Percentiles rank a stretch among this genome's conserved stretches.
Conservation (phyloP, 2,113 vertebrate genomes). For the Hippocampus zosterae region DNA sequence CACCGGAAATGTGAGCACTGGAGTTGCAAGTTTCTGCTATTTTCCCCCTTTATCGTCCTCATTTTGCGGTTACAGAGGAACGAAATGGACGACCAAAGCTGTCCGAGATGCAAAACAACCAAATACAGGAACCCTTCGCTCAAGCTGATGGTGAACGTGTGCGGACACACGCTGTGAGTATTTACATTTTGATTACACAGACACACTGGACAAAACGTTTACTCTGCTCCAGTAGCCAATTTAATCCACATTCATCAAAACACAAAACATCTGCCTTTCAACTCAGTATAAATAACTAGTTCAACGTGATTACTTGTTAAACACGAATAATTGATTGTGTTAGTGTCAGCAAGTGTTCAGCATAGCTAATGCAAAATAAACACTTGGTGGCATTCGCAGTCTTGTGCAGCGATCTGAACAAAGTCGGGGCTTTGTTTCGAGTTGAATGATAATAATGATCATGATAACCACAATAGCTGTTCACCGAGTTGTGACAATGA, state of each 20-base stretch:
- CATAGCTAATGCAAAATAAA: neutral
- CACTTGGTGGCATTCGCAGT: neutral
- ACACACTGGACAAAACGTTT: neutral
- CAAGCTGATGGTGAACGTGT: constrained; percentile 97
- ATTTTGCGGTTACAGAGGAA: neutral
- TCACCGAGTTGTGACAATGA: neutral
- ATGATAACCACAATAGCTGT: neutral
- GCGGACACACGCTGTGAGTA: constrained; percentile 97
- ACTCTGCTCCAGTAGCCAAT: neutral
- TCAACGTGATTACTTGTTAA: neutral
- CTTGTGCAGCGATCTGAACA: neutral
- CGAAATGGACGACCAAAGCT: constrained; percentile 90
- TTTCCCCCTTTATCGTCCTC: neutral
- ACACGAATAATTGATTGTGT: neutral
- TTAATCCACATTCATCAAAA: neutral
- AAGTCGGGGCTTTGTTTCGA: neutral
- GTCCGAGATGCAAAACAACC: constrained; percentile 94
- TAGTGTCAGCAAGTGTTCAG: neutral
- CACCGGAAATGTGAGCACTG: constrained; percentile 8
- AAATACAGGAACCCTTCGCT: constrained; percentile 95
- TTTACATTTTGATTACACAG: constrained; percentile 3
- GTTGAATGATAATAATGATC: neutral
- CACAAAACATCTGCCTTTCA: neutral
- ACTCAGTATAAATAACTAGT: neutral
- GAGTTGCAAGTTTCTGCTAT: constrained; percentile 20